Conservation (phyloP, 2,797 vertebrate genomes). For the Pangasius krempfi region DNA sequence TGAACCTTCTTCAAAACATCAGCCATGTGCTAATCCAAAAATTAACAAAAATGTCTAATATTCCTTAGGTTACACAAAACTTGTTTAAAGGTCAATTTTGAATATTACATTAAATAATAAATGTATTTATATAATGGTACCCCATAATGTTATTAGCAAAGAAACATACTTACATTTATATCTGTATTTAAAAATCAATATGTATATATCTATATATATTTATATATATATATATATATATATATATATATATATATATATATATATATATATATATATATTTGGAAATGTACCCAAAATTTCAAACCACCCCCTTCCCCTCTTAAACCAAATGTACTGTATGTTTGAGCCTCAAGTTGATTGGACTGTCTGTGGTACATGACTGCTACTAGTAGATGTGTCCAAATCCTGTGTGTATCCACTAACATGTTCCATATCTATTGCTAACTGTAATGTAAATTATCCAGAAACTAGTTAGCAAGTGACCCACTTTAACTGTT, state of each 20-base stretch:
- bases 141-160: neutral
- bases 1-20: conserved; percentile 63
- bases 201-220: neutral
- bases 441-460: neutral
- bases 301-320: neutral
- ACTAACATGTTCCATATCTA: neutral
- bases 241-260: neutral
- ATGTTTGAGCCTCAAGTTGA: neutral
- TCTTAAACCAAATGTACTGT: neutral
- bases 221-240: no score
- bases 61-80: neutral
- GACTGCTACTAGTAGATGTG: neutral
- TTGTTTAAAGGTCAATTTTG: neutral
- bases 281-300: neutral
- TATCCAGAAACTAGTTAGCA: neutral
- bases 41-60: neutral
- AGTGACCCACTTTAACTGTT: neutral
- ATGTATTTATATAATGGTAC: neutral
- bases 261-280: no score
- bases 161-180: neutral
- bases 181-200: neutral
- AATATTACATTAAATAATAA: neutral
- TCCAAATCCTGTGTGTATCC: neutral
- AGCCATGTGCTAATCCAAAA: conserved; percentile 47
- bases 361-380: neutral